phyloP scores from a whole-genome alignment of 2,888 invertebrate species.

The Melipona bicolor region DNA sequence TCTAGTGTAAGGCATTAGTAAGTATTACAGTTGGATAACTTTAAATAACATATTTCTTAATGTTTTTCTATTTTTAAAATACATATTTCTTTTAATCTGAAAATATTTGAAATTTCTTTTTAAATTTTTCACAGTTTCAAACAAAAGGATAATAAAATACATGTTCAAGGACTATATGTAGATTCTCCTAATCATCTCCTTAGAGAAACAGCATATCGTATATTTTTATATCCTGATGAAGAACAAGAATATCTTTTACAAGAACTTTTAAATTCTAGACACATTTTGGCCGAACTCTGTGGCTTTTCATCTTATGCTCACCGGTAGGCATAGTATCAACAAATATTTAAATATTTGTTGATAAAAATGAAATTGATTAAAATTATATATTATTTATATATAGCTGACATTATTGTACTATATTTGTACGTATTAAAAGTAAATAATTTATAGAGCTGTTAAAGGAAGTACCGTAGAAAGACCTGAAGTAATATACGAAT shows the following conservation, averaged over 20 bases:
- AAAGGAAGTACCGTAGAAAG: conserved; percentile 94
- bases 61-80: neutral
- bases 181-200: conserved; percentile 92
- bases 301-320: conserved; percentile 96
- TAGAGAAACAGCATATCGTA: conserved; percentile 94
- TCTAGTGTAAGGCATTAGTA: conserved; percentile 90
- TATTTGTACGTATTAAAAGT: neutral
- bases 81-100: neutral
- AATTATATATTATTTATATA: neutral
- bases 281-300: conserved; percentile 93
- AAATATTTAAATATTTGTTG: conserved; percentile 3
- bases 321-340: conserved; percentile 84
- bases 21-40: conserved; percentile 80
- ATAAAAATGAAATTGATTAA: conserved; percentile 20
- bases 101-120: conserved; percentile 7
- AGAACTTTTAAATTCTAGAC: conserved; percentile 90
- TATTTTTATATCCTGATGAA: conserved; percentile 92
- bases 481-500: conserved; percentile 91
- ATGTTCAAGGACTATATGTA: conserved; percentile 92
- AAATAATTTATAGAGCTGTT: conserved; percentile 87
- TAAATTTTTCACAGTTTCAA: conserved; percentile 85
- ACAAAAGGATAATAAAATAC: conserved; percentile 89
- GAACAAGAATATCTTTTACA: conserved; percentile 91
- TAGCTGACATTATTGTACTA: neutral
- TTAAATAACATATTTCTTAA: neutral